Evolutionary conservation across 2,888 invertebrate species (phyloP), one percentile per base, ranked within the genome.

Genomic region (Tromatobia lineatoria): DNA sequence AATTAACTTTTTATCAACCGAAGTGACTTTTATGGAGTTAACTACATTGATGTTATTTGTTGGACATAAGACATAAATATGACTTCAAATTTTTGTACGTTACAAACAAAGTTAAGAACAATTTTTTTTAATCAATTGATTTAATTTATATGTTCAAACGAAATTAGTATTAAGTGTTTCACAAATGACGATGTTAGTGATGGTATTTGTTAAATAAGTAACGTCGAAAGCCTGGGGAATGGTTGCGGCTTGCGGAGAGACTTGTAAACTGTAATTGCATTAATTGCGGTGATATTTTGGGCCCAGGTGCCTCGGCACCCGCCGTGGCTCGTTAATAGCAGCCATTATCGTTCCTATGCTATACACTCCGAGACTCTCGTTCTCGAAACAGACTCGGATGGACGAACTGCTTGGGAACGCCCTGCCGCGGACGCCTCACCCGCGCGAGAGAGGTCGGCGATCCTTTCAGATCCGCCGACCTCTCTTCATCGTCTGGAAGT

Each of bases 221-320:
- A 87, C 74, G 76, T 42, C 74, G 54, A 84, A 66, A 70, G 81
- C 81, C 71, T 64, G 69, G 70, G 83, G 82, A 76, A 61, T 50
- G 79, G 77, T 75, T 67, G 78, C 71, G 77, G 80, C 61, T 81
- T 86, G 88, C 87, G 91, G 89, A 91, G 91, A 89, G 90, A 91
- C 92, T 92, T 92, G 92, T 91, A 92, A 91, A 92, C 92, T 92
- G 92, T 93, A 93, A 93, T 93, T 93, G 93, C 93, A 92, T 93
- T 93, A 92, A 92, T 93, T 92, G 92, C 89, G 92, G 91, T 90
- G 92, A 92, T 92, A 92, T 92, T 91, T 92, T 91, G 92, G 92
- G 91, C 92, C 93, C 93, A 93, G 93, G 93, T 93, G 93, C 88
- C 89, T 89, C 89, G 89, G 89, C 91, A 90, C 88, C 89, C 89